Evolutionary conservation across 2,797 vertebrate genomes (phyloP).

Genomic region (Melanotaenia boesemani): DNA sequence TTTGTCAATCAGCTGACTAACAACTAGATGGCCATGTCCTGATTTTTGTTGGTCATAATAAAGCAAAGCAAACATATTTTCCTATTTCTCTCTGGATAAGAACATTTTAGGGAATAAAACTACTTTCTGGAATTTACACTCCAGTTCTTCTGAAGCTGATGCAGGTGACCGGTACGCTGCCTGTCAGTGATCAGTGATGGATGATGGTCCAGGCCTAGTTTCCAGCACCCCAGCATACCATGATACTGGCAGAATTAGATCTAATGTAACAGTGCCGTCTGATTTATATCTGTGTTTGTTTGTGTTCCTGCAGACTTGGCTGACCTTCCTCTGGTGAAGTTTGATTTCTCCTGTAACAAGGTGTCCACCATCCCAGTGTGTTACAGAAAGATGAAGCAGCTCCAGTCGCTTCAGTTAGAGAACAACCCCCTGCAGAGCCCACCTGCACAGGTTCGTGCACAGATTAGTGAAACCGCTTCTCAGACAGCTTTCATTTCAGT

Average conservation of each 20-base stretch:
- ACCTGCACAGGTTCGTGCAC: constrained; percentile 90
- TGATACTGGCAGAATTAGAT: too few relatives aligned
- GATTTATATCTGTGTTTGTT: background rate
- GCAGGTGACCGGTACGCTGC: too few relatives aligned
- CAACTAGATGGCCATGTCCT: background rate
- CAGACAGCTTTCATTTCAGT: background rate
- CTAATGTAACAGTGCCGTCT: too few relatives aligned
- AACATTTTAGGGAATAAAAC: background rate
- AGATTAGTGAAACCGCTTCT: background rate
- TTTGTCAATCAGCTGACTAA: background rate
- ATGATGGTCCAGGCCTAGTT: too few relatives aligned
- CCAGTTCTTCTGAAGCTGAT: background rate
- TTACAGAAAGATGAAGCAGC: constrained; percentile 92
- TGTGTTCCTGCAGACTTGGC: constrained; percentile 87
- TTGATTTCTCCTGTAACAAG: constrained; percentile 98
- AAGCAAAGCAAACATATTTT: constrained; percentile 1
- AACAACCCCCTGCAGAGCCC: constrained; percentile 97
- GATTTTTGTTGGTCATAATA: background rate
- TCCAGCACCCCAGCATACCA: too few relatives aligned
- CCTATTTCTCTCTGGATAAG: background rate
- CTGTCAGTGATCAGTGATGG: too few relatives aligned
- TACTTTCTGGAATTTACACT: background rate
- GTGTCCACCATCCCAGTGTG: constrained; percentile 93
- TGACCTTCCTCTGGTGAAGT: constrained; percentile 93
- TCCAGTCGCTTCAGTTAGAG: constrained; percentile 91